A percentile compares a stretch with the other conserved stretches of the same genome.
These are phyloP conservation scores for Aleiodes testaceus DNA, from an alignment of 2,888 invertebrate species.

Conservation along the genomic window DNA sequence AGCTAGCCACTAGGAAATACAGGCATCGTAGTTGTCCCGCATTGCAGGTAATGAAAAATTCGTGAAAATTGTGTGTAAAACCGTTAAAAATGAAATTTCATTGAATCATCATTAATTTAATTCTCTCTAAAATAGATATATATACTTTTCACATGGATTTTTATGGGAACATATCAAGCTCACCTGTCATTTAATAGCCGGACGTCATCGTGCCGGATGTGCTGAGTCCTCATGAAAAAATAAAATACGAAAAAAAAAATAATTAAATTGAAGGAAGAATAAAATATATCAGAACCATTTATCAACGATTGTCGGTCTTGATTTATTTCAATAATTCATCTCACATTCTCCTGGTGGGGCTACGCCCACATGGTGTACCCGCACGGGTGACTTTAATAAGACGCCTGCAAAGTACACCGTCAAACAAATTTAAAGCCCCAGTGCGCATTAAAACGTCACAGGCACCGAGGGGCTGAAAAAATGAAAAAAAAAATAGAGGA, in stretches of 20 bases:
- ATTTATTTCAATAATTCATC: conserved; percentile 41
- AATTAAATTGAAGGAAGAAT: not conserved
- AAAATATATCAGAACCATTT: conserved; percentile 10
- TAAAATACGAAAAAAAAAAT: not conserved
- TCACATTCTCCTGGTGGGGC: not conserved
- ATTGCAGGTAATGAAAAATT: conserved; percentile 76
- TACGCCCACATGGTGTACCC: conserved; percentile 22
- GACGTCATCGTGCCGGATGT: conserved; percentile 25
- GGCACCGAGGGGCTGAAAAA: not conserved
- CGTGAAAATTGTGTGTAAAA: not conserved
- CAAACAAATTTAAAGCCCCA: conserved; percentile 57
- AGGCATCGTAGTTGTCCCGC: conserved; percentile 89
- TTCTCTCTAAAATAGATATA: too few species aligned
- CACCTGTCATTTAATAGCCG: conserved; percentile 28
- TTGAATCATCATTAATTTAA: not conserved
- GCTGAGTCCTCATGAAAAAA: conserved; percentile 15
- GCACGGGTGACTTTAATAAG: conserved; percentile 22
- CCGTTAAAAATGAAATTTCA: not conserved
- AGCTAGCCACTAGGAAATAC: conserved; percentile 85
- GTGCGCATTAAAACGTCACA: conserved; percentile 51
- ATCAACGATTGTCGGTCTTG: conserved; percentile 29
- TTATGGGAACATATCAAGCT: conserved; percentile 19
- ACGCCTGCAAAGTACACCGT: conserved; percentile 45
- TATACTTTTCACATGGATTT: conserved; percentile 9
- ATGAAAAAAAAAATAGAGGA: conserved; percentile 17